phyloP scores from a whole-genome alignment of 1,140 invertebrate species.

The Trichomalopsis sarcophagae region DNA sequence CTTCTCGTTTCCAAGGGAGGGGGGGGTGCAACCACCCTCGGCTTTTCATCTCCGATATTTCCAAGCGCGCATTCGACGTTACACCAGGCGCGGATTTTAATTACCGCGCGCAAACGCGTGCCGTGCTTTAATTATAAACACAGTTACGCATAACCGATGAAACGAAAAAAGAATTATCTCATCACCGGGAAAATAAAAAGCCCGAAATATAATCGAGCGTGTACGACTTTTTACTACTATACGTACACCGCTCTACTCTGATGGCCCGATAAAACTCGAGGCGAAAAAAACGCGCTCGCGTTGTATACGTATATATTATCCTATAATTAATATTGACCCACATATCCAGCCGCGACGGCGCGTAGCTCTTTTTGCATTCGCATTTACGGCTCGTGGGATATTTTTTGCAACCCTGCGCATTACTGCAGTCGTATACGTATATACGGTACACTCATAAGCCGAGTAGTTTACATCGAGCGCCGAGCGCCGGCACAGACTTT shows the following conservation, averaged over 20 bases:
- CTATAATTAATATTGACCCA: conserved; percentile 30
- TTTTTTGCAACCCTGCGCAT: background rate
- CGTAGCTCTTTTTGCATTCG: background rate
- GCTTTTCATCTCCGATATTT: conserved; percentile 4
- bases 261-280: background rate
- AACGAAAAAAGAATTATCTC: background rate
- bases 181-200: background rate
- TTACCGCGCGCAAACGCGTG: too few species aligned
- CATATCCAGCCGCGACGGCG: background rate
- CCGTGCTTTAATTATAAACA: conserved; percentile 13
- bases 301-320: background rate
- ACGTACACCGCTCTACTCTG: too few species aligned
- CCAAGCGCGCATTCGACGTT: background rate
- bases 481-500: background rate
- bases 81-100: too few species aligned
- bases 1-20: background rate
- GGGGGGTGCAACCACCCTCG: background rate
- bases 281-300: background rate
- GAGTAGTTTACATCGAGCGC: background rate
- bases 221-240: background rate
- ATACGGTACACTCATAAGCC: background rate
- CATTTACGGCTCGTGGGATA: background rate
- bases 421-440: too few species aligned
- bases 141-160: background rate
- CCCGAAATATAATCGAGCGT: background rate